Base-by-base conservation (phyloP, 2,888 invertebrate species). In the Syrphus vitripennis region DNA sequence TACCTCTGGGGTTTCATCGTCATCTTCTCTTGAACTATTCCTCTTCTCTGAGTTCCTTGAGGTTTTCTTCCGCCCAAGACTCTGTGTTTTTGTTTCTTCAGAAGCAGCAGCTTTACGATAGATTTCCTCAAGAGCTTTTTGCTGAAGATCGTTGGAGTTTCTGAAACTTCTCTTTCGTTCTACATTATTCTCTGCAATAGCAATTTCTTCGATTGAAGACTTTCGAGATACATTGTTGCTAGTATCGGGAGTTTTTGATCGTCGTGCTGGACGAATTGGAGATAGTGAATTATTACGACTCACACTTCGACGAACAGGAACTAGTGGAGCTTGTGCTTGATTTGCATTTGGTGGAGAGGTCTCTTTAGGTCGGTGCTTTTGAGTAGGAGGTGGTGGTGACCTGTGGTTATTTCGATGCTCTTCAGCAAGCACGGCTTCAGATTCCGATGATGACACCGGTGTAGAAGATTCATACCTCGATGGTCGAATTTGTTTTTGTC, bases 371-470 rank as follows among this genome's bases (percentile, higher is more conserved):
- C 89, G 7, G 5, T 29, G 34, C 21, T 53, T 78, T 12, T 57
- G 42, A 6, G 37, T 14, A 26, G 55, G 12, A 6, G 88, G 87
- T 0, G 90, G 90, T 0, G 91, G 90, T 4, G 91, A 90, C 1
- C 90, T 90, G 6, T 90, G 89, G 0, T 90, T 90, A 45, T 21
- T 67, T 3, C 26, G 21, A 1, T 37, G 45, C 19, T 74, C 50
- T 16, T 77, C 74, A 2, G 42, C 57, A 63, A 90, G 89, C 0
- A 89, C 78, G 0, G 89, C 89, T 37, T 92, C 92, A 2, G 91
- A 90, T 61, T 92, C 92, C 2, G 92, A 91, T 9, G 92, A 92
- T 5, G 92, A 92, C 34, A 91, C 90, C 75, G 91, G 91, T 0
- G 92, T 92, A 6, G 92, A 92, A 0, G 92, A 92, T 53, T 92